Base-by-base conservation (phyloP, 2,888 invertebrate genomes). In the Abrostola tripartita region DNA sequence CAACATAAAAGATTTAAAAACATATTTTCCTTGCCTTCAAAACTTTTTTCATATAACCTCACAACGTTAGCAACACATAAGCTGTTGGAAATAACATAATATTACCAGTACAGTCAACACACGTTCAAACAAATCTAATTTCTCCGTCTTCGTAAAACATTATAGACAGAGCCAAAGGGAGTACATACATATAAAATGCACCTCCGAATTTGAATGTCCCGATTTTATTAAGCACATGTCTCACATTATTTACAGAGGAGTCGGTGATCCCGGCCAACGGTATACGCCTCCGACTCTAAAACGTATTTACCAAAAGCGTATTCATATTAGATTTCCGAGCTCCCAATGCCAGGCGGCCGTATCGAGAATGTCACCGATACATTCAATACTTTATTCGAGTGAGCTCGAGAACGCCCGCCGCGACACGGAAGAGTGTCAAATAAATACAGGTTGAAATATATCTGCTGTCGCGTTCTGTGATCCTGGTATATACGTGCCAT, bases 281-380 rank as follows among this genome's bases (percentile, higher is more conserved):
- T 84, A 85, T 75, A 82, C 83, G 84, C 88, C 81, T 81, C 70
- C 88, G 83, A 81, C 86, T 84, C 76, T 79, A 82, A 76, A 82
- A 81, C 83, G 87, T 90, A 90, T 92, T 91, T 87, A 85, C 92
- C 91, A 89, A 91, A 92, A 91, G 83, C 88, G 92, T 92, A 93
- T 93, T 92, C 93, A 93, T 93, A 93, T 93, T 93, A 92, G 92
- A 92, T 93, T 92, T 90, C 88, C 90, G 88, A 90, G 88, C 87
- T 87, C 84, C 87, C 90, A 90, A 90, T 89, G 90, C 85, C 90
- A 87, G 80, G 81, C 81, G 85, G 87, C 89, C 86, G 89, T 88
- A 91, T 88, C 87, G 87, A 90, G 90, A 90, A 89, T 90, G 90
- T 90, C 90, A 85, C 88, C 90, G 85, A 91, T 92, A 92, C 89